Base-by-base conservation (phyloP, 2,113 vertebrate species). In the Pristiophorus japonicus region DNA sequence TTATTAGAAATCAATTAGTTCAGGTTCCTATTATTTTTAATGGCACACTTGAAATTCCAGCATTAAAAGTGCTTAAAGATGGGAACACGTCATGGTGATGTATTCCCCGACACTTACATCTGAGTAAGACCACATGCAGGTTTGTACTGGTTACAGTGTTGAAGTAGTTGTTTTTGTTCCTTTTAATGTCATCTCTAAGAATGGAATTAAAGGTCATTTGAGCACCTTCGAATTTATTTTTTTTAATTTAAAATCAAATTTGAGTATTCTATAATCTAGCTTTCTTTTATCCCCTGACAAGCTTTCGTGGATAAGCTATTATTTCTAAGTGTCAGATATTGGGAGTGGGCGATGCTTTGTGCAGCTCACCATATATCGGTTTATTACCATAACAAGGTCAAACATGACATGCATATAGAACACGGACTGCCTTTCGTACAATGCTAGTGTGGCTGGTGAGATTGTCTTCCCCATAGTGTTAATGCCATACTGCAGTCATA, bases 381-480 rank as follows among this genome's bases (percentile, higher is more conserved):
- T 51, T 34, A 27, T 51, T 94, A 70, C 22, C 66, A 67, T 73
- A 94, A 94, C 93, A 70, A 94, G 93, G 93, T 73, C 93, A 94
- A 94, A 94, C 10, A 45, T 94, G 65, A 70, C 93, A 70, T 70
- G 65, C 10, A 70, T 65, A 94, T 51, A 94, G 88, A 51, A 11
- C 93, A 94, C 22, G 11, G 3, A 70, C 42, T 70, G 63, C 65
- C 38, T 66, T 94, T 66, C 66, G 34, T 24, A 22, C 42, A 94
- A 24, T 42, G 91, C n/a, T 66, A n/a, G n/a, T 27, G 4, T 42
- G 91, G n/a, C n/a, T 42, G n/a, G 63, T 8, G 62, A 94, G 63
- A 94, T 45, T 94, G 91, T 34, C 91, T 51, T 45, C 51, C 93
- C 93, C 34, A 70, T 27, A 94, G 93, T 94, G 65, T 63, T 70